A percentile compares a stretch with the other conserved stretches of the same genome.
phyloP scores from a whole-genome alignment of 2,888 invertebrate genomes.

The Dasysyrphus tricinctus region DNA sequence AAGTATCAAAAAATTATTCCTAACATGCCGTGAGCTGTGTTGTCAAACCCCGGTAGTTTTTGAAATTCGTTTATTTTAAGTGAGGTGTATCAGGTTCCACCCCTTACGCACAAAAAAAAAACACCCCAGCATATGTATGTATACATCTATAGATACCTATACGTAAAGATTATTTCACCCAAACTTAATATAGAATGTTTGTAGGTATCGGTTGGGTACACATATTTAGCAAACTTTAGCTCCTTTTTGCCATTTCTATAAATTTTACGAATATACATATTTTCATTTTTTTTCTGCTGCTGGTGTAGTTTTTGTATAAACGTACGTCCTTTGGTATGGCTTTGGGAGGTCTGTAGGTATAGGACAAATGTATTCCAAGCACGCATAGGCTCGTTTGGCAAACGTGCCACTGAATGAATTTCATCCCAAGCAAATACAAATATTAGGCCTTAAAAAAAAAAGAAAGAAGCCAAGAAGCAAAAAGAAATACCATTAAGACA shows the following conservation, averaged over 20 bases:
- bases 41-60: constrained; percentile 57
- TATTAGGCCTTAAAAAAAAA: constrained; percentile 57
- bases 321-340: not conserved
- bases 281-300: constrained; percentile 28
- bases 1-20: constrained; percentile 64
- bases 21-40: constrained; percentile 52
- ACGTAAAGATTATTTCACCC: constrained; percentile 4
- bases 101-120: constrained; percentile 46
- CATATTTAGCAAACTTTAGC: constrained; percentile 64
- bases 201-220: constrained; percentile 47
- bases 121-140: constrained; percentile 40
- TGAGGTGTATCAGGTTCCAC: constrained; percentile 1
- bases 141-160: not conserved
- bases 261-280: constrained; percentile 61
- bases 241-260: constrained; percentile 67
- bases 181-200: constrained; percentile 32
- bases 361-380: constrained; percentile 81
- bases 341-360: constrained; percentile 13
- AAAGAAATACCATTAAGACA: constrained; percentile 39
- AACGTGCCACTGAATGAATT: constrained; percentile 82
- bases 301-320: constrained; percentile 7
- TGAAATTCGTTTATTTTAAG: constrained; percentile 1
- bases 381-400: constrained; percentile 82
- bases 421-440: constrained; percentile 72
- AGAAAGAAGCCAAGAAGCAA: constrained; percentile 27